Evolutionary conservation across 2,797 vertebrate species (phyloP), one percentile per base, ranked within the genome.

Genomic region (Mionectes olivaceus): DNA sequence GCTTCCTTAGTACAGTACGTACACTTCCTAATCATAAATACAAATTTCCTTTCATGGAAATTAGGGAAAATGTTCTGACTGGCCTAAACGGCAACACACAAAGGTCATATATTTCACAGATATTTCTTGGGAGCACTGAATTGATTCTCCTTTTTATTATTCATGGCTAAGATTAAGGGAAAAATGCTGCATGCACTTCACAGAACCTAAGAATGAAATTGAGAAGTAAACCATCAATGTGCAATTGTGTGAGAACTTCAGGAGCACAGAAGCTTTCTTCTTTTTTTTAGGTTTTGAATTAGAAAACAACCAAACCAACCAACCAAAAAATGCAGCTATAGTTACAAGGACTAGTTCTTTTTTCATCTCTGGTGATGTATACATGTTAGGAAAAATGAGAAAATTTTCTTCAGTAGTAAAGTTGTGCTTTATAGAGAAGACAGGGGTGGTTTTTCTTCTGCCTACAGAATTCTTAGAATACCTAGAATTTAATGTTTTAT

Each of bases 391-490:
- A 63, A 84, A 80, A 70, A 21, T 22, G 0, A 56, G 17, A 25
- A 65, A 33, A 0, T 10, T 22, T 46, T 82, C 10, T 56, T 77
- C 30, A 74, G 7, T 37, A 23, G 1, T 57, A 41, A 55, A 1
- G 9, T 22, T 8, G 7, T 18, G 21, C 52, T 83, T 90, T 67
- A 30, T 17, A 55, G 2, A 39, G 0, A 8, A 24, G 5, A 35
- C 8, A 60, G 2, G 1, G 1, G 3, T 55, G 27, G 0, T 11
- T 30, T 35, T 37, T 35, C 1, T 73, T 77, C 69, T 69, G 5
- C 6, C 7, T 4, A 4, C 2, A 4, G 3, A 76, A 32, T 41
- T 61, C 63, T 78, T 50, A 43, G 7, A 79, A 71, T 43, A 63
- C 5, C 3, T 81, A 5, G 17, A 11, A 50, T 67, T 77, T 44